phyloP scores from a whole-genome alignment of 2,113 vertebrate genomes.

The Meleagris gallopavo region DNA sequence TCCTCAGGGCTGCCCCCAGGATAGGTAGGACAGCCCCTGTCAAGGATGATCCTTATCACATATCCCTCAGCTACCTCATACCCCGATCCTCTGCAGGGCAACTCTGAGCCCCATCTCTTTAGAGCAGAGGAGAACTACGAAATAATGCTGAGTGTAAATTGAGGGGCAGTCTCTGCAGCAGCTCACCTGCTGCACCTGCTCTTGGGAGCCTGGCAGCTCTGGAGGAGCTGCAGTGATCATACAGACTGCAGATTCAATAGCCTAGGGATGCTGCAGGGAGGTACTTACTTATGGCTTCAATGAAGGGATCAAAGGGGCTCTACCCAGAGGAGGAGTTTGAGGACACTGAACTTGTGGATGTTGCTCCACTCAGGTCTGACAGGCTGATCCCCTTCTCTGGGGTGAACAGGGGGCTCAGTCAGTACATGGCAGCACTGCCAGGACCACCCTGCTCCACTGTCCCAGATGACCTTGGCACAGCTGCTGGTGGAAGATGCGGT shows the following conservation, averaged over 20 bases:
- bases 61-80: not conserved
- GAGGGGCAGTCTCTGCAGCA: constrained; percentile 83
- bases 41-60: not conserved
- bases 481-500: constrained; percentile 89
- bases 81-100: not conserved
- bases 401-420: not conserved
- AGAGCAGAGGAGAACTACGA: constrained; percentile 88
- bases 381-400: constrained; percentile 89
- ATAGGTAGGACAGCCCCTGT: not conserved
- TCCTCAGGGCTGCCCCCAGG: not conserved
- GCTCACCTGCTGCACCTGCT: constrained; percentile 82
- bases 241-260: too few relatives aligned
- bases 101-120: not conserved
- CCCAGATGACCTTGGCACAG: constrained; percentile 85
- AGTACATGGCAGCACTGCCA: rapidly evolving
- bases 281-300: constrained; percentile 83
- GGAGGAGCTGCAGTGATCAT: not conserved
- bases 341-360: constrained; percentile 89
- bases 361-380: constrained; percentile 89
- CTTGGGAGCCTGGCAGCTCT: constrained; percentile 83
- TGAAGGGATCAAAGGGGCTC: constrained; percentile 79
- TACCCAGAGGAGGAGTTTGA: constrained; percentile 94
- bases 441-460: too few relatives aligned
- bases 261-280: not conserved
- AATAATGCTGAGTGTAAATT: constrained; percentile 86